Percentiles rank a stretch among this genome's conserved stretches.
phyloP scores from a whole-genome alignment of 2,888 invertebrate genomes.

The Phortica okadai region DNA sequence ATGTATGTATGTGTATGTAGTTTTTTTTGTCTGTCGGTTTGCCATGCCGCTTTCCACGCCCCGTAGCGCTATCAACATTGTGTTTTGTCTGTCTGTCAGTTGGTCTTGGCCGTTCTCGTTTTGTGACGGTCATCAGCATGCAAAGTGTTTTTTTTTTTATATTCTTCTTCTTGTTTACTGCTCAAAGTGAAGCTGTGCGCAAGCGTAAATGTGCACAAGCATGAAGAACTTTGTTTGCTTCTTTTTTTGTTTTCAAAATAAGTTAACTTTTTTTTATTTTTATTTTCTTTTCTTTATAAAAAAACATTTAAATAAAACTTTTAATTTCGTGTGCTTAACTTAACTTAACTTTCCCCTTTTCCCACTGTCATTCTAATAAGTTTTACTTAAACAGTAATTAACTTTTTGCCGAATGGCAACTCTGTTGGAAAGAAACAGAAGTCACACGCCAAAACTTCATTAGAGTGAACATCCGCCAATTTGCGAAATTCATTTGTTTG shows the following conservation, averaged over 20 bases:
- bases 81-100: not conserved
- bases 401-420: not conserved
- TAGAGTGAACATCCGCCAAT: not conserved
- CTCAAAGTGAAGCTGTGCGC: constrained; percentile 11
- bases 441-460: constrained; percentile 17
- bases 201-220: constrained; percentile 23
- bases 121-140: constrained; percentile 3
- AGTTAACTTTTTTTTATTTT: not conserved
- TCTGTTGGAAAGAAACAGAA: too few species aligned
- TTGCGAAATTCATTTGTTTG: not conserved
- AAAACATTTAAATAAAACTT: not conserved
- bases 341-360: not conserved
- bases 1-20: not conserved
- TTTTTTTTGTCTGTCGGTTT: not conserved
- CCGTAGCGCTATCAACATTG: not conserved
- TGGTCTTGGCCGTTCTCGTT: constrained; percentile 9
- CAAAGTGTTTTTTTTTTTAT: constrained; percentile 1
- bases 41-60: too few species aligned
- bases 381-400: not conserved
- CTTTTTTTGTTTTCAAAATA: not conserved
- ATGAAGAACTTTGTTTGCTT: constrained; percentile 24
- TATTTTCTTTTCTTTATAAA: not conserved
- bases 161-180: not conserved
- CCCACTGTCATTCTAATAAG: constrained; percentile 1
- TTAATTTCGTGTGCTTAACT: not conserved